A percentile compares a stretch with the other conserved stretches of the same genome.
phyloP scores from a whole-genome alignment of 2,888 invertebrate genomes.

The Chrysolina haemoptera region DNA sequence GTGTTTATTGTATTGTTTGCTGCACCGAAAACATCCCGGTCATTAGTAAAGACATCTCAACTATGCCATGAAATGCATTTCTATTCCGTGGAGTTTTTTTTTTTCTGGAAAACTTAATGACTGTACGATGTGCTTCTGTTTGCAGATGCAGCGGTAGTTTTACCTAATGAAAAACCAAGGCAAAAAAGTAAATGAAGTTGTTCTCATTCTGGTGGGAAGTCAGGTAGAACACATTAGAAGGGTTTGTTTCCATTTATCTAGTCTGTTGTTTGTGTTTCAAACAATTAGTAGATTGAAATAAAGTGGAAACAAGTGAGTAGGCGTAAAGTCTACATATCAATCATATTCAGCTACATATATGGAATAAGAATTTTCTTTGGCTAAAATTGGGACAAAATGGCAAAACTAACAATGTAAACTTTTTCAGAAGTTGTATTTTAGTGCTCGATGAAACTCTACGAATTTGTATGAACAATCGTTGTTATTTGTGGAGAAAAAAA shows the following conservation, averaged over 20 bases:
- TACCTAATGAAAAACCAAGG: slow-evolving; percentile 29
- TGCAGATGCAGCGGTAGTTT: slow-evolving; percentile 24
- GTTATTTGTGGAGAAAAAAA: no score
- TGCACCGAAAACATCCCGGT: slow-evolving; percentile 26
- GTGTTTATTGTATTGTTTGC: slow-evolving; percentile 28
- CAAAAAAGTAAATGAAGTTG: background rate
- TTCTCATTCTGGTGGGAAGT: slow-evolving; percentile 1
- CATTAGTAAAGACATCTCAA: slow-evolving; percentile 31
- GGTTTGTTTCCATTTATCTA: background rate
- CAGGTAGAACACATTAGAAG: slow-evolving; percentile 3
- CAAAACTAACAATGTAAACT: no score
- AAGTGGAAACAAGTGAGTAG: background rate
- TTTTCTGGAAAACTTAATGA: slow-evolving; percentile 15
- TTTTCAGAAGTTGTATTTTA: no score
- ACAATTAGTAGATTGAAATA: slow-evolving; percentile 10
- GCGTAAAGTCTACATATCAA: background rate
- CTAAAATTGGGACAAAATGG: no score
- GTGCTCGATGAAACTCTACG: no score
- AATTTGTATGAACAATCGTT: no score
- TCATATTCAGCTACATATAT: background rate
- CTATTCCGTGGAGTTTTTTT: slow-evolving; percentile 14
- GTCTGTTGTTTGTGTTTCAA: background rate
- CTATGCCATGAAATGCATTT: slow-evolving; percentile 18
- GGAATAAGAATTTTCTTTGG: background rate
- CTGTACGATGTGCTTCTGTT: slow-evolving; percentile 19